Conservation (phyloP, 2,888 invertebrate genomes). For the Amiota communis region DNA sequence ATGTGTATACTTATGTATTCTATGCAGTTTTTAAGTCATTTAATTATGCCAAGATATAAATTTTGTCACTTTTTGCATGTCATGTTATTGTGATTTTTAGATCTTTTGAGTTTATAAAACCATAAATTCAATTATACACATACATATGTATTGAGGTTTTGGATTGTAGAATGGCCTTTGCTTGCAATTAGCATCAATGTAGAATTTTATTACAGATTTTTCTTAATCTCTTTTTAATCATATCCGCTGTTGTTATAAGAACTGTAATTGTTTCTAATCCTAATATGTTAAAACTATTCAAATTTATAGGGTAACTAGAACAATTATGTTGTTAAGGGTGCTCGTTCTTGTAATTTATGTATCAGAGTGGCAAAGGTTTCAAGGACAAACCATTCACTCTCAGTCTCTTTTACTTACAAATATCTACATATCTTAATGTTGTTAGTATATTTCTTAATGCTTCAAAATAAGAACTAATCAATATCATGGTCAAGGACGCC, state of each 20-base stretch:
- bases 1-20: background rate
- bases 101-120: background rate
- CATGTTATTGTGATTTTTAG: background rate
- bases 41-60: too few species aligned
- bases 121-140: constrained; percentile 18
- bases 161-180: constrained; percentile 36
- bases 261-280: background rate
- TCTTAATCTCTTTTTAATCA: constrained; percentile 41
- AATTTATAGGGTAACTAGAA: constrained; percentile 28
- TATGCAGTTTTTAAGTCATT: too few species aligned
- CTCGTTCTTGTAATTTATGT: too few species aligned
- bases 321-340: too few species aligned
- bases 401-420: too few species aligned
- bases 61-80: too few species aligned
- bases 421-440: too few species aligned
- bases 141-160: constrained; percentile 30
- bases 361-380: too few species aligned
- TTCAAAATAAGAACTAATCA: too few species aligned
- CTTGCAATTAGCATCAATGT: constrained; percentile 46
- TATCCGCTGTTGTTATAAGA: constrained; percentile 47
- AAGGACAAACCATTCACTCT: too few species aligned
- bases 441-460: too few species aligned
- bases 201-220: constrained; percentile 38
- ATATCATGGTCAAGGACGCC: too few species aligned
- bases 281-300: background rate